Base-by-base conservation (phyloP, 2,113 vertebrate genomes). In the Origma solitaria region DNA sequence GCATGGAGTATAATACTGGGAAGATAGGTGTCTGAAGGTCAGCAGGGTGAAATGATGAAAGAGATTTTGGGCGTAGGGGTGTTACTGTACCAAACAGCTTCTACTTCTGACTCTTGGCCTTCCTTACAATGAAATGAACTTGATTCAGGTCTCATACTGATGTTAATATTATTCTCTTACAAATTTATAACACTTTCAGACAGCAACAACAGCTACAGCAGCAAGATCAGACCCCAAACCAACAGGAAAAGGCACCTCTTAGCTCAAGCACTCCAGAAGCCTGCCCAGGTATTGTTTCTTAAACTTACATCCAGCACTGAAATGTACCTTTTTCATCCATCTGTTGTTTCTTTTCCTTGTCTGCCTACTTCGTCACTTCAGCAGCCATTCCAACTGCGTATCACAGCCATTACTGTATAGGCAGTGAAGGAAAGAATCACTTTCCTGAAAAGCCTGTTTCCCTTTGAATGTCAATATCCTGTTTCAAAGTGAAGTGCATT, bases 181-280 rank as follows among this genome's bases (percentile, higher is more conserved):
- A 64, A 88, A 93, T 21, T 12, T 73, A 2, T 33, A 42, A 78
- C 19, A 54, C 61, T 97, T 98, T 54, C 79, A 98, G 98, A 75
- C 98, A 98, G 68, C 97, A 97, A 44, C 94, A 95, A 33, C 92
- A 97, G 73, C 54, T 72, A 80, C 96, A 90, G 35, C 92, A 92
- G 30, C 89, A 96, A 69, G 94, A 86, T 77, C 95, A 21, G 71
- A 86, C 53, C 18, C 72, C 65, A 4, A 65, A 70, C 3, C 28
- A 90, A 6, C 40, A 33, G 22, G 96, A 91, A 40, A 97, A 86
- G 57, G 86, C 82, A 18, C 65, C 71, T 91, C 88, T 72, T 75
- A 96, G 90, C 86, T 92, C 96, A 49, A 70, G 91, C 86, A 47
- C 89, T 33, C 78, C 27, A 4, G 87, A 92, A 79, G 40, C 58